These are phyloP conservation scores for Nylanderia fulva DNA, from an alignment of 1,140 invertebrate genomes.

Conservation along the genomic window DNA sequence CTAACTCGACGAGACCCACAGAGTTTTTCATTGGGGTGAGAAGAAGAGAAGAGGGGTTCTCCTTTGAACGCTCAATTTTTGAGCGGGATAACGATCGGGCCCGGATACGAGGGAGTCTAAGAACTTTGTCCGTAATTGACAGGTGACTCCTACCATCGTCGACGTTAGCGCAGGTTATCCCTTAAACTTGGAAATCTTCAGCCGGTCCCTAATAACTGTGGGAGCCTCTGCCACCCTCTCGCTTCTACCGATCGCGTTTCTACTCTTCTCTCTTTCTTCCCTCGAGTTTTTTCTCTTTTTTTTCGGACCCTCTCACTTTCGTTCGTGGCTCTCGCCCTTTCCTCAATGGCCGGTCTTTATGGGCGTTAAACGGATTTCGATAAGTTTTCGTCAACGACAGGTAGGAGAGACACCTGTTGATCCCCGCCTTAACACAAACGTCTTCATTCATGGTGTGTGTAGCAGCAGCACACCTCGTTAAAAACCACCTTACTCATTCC, in stretches of 20 bases:
- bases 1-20: constrained; percentile 22
- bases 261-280: background rate
- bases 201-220: constrained; percentile 66
- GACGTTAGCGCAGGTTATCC: constrained; percentile 28
- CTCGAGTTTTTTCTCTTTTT: background rate
- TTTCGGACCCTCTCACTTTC: constrained; percentile 58
- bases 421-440: constrained; percentile 69
- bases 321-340: constrained; percentile 15
- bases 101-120: constrained; percentile 32
- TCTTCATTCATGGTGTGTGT: constrained; percentile 22
- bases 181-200: constrained; percentile 55
- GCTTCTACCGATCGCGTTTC: constrained; percentile 11
- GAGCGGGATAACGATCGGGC: constrained; percentile 67
- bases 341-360: constrained; percentile 19
- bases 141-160: constrained; percentile 73
- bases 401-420: constrained; percentile 81
- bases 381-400: constrained; percentile 74
- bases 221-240: constrained; percentile 49
- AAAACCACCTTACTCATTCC: constrained; percentile 76
- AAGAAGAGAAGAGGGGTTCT: background rate
- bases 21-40: constrained; percentile 60
- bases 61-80: constrained; percentile 64
- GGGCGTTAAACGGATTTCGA: constrained; percentile 77
- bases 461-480: constrained; percentile 72
- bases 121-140: constrained; percentile 76